Percentiles rank a stretch among this genome's conserved stretches.
phyloP scores from a whole-genome alignment of 2,113 vertebrate genomes.

The Piprites chloris region DNA sequence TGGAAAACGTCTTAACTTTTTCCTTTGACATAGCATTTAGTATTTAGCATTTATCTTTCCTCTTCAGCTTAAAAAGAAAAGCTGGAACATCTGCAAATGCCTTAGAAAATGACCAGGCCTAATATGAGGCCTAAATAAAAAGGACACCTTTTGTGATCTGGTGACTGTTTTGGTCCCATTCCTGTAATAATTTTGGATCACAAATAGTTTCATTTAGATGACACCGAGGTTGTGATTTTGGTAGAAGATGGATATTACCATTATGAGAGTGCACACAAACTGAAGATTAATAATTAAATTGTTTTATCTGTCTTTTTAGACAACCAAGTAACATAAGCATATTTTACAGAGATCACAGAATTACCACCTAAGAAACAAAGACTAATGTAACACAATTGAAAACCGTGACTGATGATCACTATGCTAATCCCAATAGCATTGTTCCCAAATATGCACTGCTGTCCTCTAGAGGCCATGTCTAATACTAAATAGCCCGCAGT shows the following conservation, averaged over 20 bases:
- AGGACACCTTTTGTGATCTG: neutral
- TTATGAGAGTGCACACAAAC: neutral
- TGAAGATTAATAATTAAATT: neutral
- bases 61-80: neutral
- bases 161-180: neutral
- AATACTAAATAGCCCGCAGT: neutral
- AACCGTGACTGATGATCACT: neutral
- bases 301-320: neutral
- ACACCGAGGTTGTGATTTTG: neutral
- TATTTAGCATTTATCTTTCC: neutral
- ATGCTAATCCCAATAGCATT: neutral
- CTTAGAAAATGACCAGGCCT: neutral
- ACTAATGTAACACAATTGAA: neutral
- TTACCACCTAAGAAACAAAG: neutral
- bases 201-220: neutral
- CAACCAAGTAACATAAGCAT: neutral
- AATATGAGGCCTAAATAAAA: neutral
- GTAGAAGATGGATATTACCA: neutral
- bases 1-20: neutral
- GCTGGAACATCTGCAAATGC: neutral
- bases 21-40: neutral
- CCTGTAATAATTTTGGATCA: neutral
- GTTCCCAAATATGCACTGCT: neutral
- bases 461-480: neutral
- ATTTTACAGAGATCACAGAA: neutral